These are phyloP conservation scores for Babyrousa celebensis DNA, from an alignment of 2,797 vertebrate genomes.

Conservation along the genomic window DNA sequence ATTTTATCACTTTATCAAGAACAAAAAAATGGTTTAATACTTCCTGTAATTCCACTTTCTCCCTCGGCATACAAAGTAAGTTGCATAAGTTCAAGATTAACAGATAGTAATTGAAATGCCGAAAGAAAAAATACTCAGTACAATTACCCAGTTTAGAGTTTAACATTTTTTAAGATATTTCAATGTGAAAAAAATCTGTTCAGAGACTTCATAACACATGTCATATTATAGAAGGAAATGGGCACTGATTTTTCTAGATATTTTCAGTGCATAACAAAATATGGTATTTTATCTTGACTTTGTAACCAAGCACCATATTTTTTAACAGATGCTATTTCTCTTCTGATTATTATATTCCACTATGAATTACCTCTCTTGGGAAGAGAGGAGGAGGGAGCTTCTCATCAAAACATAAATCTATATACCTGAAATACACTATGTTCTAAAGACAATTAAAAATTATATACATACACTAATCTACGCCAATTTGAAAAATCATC, in stretches of 20 bases:
- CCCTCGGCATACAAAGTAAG: conserved; percentile 78
- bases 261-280: conserved; percentile 89
- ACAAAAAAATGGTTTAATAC: conserved; percentile 74
- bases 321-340: conserved; percentile 90
- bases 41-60: conserved; percentile 78
- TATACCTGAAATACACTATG: conserved; percentile 80
- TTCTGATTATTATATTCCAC: conserved; percentile 86
- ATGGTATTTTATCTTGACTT: conserved; percentile 87
- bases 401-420: conserved; percentile 82
- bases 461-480: conserved; percentile 55
- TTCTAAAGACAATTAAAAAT: conserved; percentile 80
- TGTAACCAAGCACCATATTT: conserved; percentile 88
- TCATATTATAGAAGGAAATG: conserved; percentile 86
- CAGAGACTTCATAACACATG: conserved; percentile 86
- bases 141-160: conserved; percentile 81
- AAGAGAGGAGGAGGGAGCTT: not conserved
- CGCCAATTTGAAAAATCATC: conserved; percentile 83
- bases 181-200: conserved; percentile 87
- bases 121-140: conserved; percentile 80
- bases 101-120: conserved; percentile 81
- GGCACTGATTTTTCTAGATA: conserved; percentile 87
- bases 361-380: conserved; percentile 87
- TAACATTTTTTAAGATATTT: conserved; percentile 78
- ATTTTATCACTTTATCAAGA: conserved; percentile 78
- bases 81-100: conserved; percentile 72